A percentile compares a stretch with the other conserved stretches of the same genome.
phyloP scores from a whole-genome alignment of 92 coral and sea anemone species.

The Zoanthus sansibaricus region DNA sequence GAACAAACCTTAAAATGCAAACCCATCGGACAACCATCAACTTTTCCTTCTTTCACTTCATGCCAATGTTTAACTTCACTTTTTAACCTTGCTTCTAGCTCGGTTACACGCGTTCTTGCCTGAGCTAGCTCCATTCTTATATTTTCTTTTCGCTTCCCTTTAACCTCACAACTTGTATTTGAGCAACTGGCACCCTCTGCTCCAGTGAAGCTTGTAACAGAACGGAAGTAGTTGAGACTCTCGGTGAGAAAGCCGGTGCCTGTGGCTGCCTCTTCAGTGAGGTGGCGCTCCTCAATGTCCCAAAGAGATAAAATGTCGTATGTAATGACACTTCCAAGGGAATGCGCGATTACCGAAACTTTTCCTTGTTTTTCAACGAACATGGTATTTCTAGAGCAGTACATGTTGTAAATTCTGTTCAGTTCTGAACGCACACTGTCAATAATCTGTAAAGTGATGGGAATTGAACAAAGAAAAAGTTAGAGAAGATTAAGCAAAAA shows the following conservation, averaged over 20 bases:
- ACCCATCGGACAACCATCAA: constrained; percentile 72
- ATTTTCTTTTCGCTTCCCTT: constrained; percentile 72
- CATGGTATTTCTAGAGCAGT: constrained; percentile 80
- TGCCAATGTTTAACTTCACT: constrained; percentile 69
- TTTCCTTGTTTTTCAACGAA: constrained; percentile 79
- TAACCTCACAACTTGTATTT: constrained; percentile 21
- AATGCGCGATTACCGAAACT: constrained; percentile 92
- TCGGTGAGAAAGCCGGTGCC: constrained; percentile 94
- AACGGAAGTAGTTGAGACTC: constrained; percentile 84
- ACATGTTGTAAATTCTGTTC: constrained; percentile 78
- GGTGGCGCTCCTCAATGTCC: constrained; percentile 89
- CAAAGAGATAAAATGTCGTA: constrained; percentile 92
- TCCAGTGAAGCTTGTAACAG: constrained; percentile 55
- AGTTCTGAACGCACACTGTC: constrained; percentile 86
- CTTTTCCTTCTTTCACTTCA: constrained; percentile 36
- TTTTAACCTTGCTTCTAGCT: constrained; percentile 82
- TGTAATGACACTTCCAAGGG: constrained; percentile 91
- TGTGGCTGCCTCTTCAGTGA: constrained; percentile 67
- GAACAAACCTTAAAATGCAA: constrained; percentile 84
- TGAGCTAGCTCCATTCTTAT: constrained; percentile 85
- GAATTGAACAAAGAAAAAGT: not conserved
- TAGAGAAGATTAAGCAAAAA: no score
- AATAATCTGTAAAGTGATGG: constrained; percentile 82
- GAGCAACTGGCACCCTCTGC: constrained; percentile 20
- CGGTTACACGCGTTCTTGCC: constrained; percentile 84